These are phyloP conservation scores for Zelleria hepariella DNA, from an alignment of 2,888 invertebrate genomes.

Conservation along the genomic window DNA sequence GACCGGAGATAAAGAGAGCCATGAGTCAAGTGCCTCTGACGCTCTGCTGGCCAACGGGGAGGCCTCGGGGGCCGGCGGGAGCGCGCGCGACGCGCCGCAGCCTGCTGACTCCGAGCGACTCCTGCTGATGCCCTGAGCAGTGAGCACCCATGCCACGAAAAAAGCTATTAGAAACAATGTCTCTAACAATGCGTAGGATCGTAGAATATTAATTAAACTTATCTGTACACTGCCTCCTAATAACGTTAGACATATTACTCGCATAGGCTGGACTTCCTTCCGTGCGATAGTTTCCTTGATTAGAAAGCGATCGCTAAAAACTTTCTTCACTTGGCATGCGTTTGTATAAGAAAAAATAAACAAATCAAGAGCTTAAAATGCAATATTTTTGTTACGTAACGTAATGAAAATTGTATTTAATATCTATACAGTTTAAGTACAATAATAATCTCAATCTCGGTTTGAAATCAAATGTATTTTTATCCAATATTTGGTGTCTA, in stretches of 20 bases:
- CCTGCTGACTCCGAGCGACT: neutral
- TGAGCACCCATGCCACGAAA: neutral
- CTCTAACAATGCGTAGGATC: too few relatives aligned
- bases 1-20: conserved; percentile 19
- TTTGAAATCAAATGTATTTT: too few relatives aligned
- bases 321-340: neutral
- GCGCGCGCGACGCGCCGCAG: conserved; percentile 10
- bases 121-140: neutral
- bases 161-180: too few relatives aligned
- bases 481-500: too few relatives aligned
- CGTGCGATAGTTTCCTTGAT: neutral
- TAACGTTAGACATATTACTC: neutral
- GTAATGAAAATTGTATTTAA: neutral
- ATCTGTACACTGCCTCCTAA: neutral
- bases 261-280: neutral
- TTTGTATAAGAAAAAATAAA: neutral
- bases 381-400: neutral
- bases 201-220: neutral
- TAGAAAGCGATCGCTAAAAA: neutral
- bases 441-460: too few relatives aligned
- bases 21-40: conserved; percentile 22
- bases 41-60: conserved; percentile 31
- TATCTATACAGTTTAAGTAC: neutral
- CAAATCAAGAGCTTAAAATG: neutral
- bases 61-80: conserved; percentile 13